Evolutionary conservation across 1,140 invertebrate genomes (phyloP), one percentile per base, ranked within the genome.

Genomic region (Holcopasites calliopsidis): DNA sequence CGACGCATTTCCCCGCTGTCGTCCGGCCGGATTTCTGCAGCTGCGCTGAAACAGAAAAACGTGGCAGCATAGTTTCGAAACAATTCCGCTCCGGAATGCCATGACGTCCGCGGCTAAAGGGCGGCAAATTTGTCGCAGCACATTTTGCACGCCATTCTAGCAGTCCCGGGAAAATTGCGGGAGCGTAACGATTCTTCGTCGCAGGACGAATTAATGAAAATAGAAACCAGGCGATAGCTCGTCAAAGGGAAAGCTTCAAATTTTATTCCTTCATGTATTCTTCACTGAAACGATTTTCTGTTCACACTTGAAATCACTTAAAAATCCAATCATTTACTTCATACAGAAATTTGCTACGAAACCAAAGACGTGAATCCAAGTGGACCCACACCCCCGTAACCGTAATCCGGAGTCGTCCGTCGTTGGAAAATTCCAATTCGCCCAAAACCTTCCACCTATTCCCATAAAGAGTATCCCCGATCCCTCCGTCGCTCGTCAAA

Each of bases 21-120:
- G 79, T 77, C 60, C 58, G 47, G 28, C 21, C 60, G 79, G 62
- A 70, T 77, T 82, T 82, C 78, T 74, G 73, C 47, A 28, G 40
- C 50, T 21, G 2, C 57, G 57, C 26, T 68, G 69, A 60, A 78
- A 82, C 49, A 79, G n/a, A 83, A 82, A 79, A 82, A 38, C 65
- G 58, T 52, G 57, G 49, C 65, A 69, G 76, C 82, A 84, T 84
- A 84, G 82, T 84, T 84, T 44, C 69, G 73, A 80, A 84, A 84
- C 78, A 84, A 84, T 84, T 84, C 62, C 55, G 69, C 72, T 74
- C 64, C 49, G 82, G 78, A 80, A 84, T 84, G 71, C 47, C 69
- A 57, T 82, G 77, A 75, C 81, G 57, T 70, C 28, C 69, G 49
- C 33, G 64, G 54, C 21, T 80, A 84, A 80, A 84, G 65, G 55